Evolutionary conservation across 2,888 invertebrate species (phyloP).

Genomic region (Cerastoderma edule): DNA sequence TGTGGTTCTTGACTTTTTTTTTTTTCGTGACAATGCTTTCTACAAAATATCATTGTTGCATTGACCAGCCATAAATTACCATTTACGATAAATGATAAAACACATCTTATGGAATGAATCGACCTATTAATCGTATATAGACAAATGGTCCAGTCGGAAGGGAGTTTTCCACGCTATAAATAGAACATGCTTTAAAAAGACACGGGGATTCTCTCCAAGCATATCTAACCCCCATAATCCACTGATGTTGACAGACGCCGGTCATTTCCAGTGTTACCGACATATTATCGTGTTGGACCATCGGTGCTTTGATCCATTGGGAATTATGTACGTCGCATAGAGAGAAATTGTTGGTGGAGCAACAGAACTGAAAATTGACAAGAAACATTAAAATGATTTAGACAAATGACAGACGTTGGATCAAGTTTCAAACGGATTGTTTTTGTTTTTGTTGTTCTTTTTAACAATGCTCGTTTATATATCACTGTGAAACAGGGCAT

Average conservation of each 20-base stretch:
- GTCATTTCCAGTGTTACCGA: constrained; percentile 53
- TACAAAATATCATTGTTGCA: no score
- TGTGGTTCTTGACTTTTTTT: no score
- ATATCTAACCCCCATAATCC: constrained; percentile 65
- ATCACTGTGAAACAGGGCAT: background rate
- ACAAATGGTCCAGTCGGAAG: constrained; percentile 70
- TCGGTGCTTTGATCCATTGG: constrained; percentile 64
- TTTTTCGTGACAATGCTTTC: no score
- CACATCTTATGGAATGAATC: constrained; percentile 12
- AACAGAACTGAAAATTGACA: constrained; percentile 53
- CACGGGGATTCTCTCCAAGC: constrained; percentile 74
- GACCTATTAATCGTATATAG: constrained; percentile 33
- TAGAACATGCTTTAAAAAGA: constrained; percentile 67
- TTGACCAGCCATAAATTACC: no score
- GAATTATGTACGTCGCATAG: constrained; percentile 52
- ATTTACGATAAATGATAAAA: no score
- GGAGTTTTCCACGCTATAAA: constrained; percentile 62
- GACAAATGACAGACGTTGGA: background rate
- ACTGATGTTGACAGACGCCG: constrained; percentile 54
- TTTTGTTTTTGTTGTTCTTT: no score
- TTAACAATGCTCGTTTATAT: background rate
- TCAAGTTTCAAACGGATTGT: no score
- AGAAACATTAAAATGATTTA: background rate
- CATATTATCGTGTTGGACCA: constrained; percentile 43
- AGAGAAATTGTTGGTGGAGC: constrained; percentile 54